phyloP scores from a whole-genome alignment of 64 coral and sea anemone genomes.

The Dendronephthya gigantea region DNA sequence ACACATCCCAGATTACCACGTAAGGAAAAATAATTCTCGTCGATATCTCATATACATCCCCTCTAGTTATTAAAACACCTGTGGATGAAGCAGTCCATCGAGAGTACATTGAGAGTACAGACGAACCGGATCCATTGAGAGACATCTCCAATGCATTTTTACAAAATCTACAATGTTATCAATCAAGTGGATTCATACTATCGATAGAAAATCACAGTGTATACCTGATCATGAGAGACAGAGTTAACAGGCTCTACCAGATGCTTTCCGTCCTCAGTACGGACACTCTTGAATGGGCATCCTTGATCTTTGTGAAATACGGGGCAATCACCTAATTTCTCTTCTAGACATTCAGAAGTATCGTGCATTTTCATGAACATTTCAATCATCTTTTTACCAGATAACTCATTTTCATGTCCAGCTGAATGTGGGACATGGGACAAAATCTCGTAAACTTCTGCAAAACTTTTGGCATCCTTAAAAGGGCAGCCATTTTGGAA shows the following conservation, averaged over 20 bases:
- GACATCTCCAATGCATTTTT: neutral
- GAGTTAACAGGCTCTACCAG: too few species aligned
- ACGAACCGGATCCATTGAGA: too few species aligned
- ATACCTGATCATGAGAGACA: neutral
- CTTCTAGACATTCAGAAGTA: constrained; percentile 4
- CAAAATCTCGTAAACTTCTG: too few species aligned
- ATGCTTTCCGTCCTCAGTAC: neutral
- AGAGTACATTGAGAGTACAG: too few species aligned
- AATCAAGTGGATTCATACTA: neutral
- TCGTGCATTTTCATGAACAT: neutral
- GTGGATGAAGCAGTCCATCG: too few species aligned
- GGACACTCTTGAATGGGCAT: neutral
- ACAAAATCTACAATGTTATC: neutral
- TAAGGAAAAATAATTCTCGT: too few species aligned
- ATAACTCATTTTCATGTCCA: neutral
- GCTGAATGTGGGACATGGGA: neutral
- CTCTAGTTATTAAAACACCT: too few species aligned
- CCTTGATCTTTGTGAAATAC: constrained; percentile 8
- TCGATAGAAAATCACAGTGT: neutral
- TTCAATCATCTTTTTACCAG: neutral
- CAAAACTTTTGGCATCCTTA: neutral
- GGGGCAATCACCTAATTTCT: neutral
- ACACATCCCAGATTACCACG: too few species aligned
- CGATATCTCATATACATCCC: too few species aligned
- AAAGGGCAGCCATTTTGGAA: neutral